Evolutionary conservation across 1,140 invertebrate genomes (phyloP), one percentile per base, ranked within the genome.

Genomic region (Brachionus asplanchnoidis): DNA sequence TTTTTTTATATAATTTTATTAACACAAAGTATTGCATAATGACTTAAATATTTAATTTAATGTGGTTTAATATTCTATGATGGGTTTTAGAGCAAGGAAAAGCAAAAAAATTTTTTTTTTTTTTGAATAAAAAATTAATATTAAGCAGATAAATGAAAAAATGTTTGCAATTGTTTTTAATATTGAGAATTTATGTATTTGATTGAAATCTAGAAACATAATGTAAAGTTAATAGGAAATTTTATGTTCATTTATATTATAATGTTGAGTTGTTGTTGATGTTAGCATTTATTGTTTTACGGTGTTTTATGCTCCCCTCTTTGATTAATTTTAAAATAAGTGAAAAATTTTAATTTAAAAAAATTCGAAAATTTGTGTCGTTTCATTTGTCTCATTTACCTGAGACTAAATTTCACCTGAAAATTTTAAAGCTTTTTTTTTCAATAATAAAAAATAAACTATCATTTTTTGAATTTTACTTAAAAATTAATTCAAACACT

Each of bases 141-240:
- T 73, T 42, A 17, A 73, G 17, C 32, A 73, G 68, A 73, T 73
- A 73, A 73, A 73, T 73, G 12, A 40, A 73, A 42, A 73, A 73
- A 40, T 73, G 14, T 73, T 73, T 73, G 68, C 36, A 42, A 36
- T 73, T 73, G 32, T 73, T 42, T 73, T 73, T 17, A 73, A 73
- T n/a, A 42, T 73, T 73, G 42, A 42, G 68, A 42, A 73, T 73
- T 40, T 73, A 73, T 42, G 32, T 11, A 20, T 42, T 73, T n/a
- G 9, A 73, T 17, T 73, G n/a, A 36, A 73, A 73, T 44, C 68
- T 73, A 73, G 17, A 73, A 73, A 73, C 68, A 73, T 73, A 73
- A 73, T 73, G 32, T 60, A 60, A 60, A 60, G 20, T 68, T 28
- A 28, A 68, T 26, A 68, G 17, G 66, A 68, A n/a, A 23, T 23